Percentiles rank a stretch among this genome's conserved stretches.
Evolutionary conservation across 2,888 invertebrate genomes (phyloP).

Genomic region (Drosophila leonis): DNA sequence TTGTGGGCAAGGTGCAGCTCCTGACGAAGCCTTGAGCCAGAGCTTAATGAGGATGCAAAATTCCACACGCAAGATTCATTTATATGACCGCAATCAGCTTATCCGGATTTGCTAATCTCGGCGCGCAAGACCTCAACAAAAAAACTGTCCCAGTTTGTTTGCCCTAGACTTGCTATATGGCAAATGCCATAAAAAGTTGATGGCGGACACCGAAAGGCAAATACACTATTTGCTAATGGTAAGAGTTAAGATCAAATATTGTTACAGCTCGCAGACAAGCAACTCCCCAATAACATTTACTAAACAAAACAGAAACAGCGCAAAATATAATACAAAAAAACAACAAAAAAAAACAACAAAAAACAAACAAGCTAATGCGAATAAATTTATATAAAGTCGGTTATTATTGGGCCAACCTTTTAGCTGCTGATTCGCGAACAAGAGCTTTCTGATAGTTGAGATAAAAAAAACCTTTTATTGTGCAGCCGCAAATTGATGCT

Average conservation of each 20-base stretch:
- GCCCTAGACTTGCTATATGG: constrained; percentile 21
- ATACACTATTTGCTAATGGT: constrained; percentile 31
- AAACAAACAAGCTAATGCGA: constrained; percentile 34
- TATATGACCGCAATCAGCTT: constrained; percentile 31
- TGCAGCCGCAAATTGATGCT: constrained; percentile 31
- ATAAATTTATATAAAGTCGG: constrained; percentile 56
- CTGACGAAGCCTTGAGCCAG: constrained; percentile 3
- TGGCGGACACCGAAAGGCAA: constrained; percentile 11
- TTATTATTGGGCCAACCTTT: constrained; percentile 34
- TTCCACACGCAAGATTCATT: constrained; percentile 11
- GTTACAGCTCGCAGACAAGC: constrained; percentile 7
- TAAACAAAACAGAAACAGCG: constrained; percentile 18
- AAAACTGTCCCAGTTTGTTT: constrained; percentile 36
- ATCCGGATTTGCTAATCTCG: constrained; percentile 32
- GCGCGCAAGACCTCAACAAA: neutral
- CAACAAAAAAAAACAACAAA: neutral
- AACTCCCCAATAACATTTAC: constrained; percentile 12
- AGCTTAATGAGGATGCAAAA: constrained; percentile 22
- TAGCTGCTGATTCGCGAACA: constrained; percentile 47
- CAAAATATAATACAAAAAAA: neutral
- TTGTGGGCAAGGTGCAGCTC: constrained; percentile 2
- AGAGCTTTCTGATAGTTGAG: constrained; percentile 14
- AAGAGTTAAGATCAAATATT: constrained; percentile 3
- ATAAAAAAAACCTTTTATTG: constrained; percentile 6
- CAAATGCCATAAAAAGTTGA: constrained; percentile 11